A percentile compares a stretch with the other conserved stretches of the same genome.
Evolutionary conservation across 2,888 invertebrate genomes (phyloP).

Genomic region (Lypha dubia): DNA sequence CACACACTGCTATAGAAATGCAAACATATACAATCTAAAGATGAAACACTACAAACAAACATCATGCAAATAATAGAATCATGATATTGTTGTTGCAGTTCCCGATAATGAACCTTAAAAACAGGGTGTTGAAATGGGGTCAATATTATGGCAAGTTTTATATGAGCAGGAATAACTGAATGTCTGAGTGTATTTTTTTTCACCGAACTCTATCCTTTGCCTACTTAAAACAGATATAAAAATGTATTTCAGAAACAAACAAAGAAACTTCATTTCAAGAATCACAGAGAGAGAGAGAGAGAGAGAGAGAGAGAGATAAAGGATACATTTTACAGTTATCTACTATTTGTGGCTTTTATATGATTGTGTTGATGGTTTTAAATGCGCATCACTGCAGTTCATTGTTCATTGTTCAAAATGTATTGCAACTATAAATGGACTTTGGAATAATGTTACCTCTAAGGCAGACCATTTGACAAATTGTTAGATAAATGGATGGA

Average conservation of each 20-base stretch:
- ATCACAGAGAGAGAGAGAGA: constrained; percentile 7
- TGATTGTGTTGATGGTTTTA: constrained; percentile 58
- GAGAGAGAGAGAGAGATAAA: not conserved
- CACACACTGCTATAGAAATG: not conserved
- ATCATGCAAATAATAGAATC: constrained; percentile 44
- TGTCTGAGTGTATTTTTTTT: not conserved
- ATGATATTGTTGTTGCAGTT: constrained; percentile 19
- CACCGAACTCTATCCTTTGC: not conserved
- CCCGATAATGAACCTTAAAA: constrained; percentile 4
- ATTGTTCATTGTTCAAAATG: constrained; percentile 39
- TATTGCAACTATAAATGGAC: constrained; percentile 40
- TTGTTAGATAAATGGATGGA: constrained; percentile 1
- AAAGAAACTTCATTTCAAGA: constrained; percentile 31
- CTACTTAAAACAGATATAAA: constrained; percentile 3
- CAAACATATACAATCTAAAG: not conserved
- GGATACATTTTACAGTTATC: not conserved
- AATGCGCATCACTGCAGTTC: constrained; percentile 50
- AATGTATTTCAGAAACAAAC: constrained; percentile 9
- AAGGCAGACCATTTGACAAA: constrained; percentile 40
- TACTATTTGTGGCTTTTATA: constrained; percentile 61
- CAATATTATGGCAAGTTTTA: constrained; percentile 42
- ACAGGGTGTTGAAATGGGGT: constrained; percentile 28
- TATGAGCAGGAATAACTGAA: constrained; percentile 30
- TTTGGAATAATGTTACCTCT: constrained; percentile 48
- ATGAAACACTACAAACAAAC: constrained; percentile 3